A percentile compares a stretch with the other conserved stretches of the same genome.
Conservation (phyloP, 2,888 invertebrate species). For the Protodeltote pygarga region DNA sequence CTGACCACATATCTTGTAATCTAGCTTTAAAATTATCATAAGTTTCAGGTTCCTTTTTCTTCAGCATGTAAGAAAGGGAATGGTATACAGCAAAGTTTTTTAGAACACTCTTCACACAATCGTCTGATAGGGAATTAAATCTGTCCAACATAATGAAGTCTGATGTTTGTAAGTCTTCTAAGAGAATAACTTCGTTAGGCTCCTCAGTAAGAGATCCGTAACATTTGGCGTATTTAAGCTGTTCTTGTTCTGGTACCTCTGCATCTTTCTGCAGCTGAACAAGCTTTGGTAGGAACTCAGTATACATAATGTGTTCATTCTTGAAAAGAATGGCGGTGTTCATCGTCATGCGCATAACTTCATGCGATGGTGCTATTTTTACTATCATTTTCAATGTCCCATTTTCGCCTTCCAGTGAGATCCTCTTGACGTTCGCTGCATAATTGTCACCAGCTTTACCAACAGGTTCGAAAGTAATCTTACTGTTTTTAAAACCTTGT, state of each 20-base stretch:
- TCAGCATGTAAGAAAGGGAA: constrained; percentile 63
- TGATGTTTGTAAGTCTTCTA: constrained; percentile 60
- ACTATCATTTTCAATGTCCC: constrained; percentile 54
- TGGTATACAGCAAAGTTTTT: constrained; percentile 62
- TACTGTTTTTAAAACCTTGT: constrained; percentile 50
- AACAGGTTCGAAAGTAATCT: constrained; percentile 49
- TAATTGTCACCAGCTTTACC: constrained; percentile 60
- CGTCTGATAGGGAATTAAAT: constrained; percentile 51
- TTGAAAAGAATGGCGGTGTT: constrained; percentile 43
- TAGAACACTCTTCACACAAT: constrained; percentile 53
- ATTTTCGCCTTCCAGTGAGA: constrained; percentile 47
- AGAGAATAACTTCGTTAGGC: constrained; percentile 58
- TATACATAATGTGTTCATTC: constrained; percentile 61
- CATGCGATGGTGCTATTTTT: constrained; percentile 59
- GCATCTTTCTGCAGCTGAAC: constrained; percentile 54
- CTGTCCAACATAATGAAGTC: constrained; percentile 60
- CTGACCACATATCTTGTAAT: constrained; percentile 42
- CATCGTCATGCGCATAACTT: constrained; percentile 37
- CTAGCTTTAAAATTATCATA: constrained; percentile 40
- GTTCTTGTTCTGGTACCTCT: constrained; percentile 52
- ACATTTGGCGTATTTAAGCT: constrained; percentile 54
- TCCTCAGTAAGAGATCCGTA: constrained; percentile 54
- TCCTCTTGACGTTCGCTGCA: constrained; percentile 50
- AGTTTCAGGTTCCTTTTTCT: constrained; percentile 52
- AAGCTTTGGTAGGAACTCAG: constrained; percentile 57